These are phyloP conservation scores for Clarias magur DNA, from an alignment of 2,113 vertebrate genomes.

Conservation along the genomic window DNA sequence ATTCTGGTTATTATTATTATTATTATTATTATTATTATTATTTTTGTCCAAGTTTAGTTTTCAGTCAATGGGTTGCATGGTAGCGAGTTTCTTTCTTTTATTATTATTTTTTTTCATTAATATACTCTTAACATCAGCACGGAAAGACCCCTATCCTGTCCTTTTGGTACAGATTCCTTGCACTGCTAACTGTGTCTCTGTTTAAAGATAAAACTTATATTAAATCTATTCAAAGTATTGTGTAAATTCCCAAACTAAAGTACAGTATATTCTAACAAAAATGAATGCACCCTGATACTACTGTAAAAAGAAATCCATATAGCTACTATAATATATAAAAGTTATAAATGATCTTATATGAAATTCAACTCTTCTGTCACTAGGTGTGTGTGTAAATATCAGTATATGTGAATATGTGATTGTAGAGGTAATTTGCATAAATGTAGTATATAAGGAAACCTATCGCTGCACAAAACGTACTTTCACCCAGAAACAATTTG, in stretches of 20 bases:
- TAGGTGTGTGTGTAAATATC: slow-evolving; percentile 76
- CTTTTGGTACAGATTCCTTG: slow-evolving; percentile 69
- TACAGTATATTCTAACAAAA: slow-evolving; percentile 57
- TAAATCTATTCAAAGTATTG: slow-evolving; percentile 55
- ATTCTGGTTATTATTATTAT: slow-evolving; percentile 26
- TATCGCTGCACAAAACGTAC: neutral
- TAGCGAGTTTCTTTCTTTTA: neutral
- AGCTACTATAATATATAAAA: slow-evolving; percentile 49
- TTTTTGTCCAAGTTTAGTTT: slow-evolving; percentile 41
- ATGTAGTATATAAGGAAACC: slow-evolving; percentile 62
- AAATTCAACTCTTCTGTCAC: slow-evolving; percentile 71
- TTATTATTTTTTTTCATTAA: neutral
- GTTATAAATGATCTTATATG: slow-evolving; percentile 56
- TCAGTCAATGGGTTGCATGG: slow-evolving; percentile 51
- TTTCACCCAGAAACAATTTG: neutral
- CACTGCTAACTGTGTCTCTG: slow-evolving; percentile 61
- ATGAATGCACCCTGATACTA: slow-evolving; percentile 69
- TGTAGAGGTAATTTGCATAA: slow-evolving; percentile 76
- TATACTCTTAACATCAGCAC: slow-evolving; percentile 30
- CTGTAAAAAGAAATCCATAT: slow-evolving; percentile 60
- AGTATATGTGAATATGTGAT: slow-evolving; percentile 79
- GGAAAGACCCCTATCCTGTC: slow-evolving; percentile 58
- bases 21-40: neutral
- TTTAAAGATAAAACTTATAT: slow-evolving; percentile 60
- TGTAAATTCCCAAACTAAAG: slow-evolving; percentile 65